phyloP scores from a whole-genome alignment of 2,888 invertebrate species.

The Sepiola atlantica region DNA sequence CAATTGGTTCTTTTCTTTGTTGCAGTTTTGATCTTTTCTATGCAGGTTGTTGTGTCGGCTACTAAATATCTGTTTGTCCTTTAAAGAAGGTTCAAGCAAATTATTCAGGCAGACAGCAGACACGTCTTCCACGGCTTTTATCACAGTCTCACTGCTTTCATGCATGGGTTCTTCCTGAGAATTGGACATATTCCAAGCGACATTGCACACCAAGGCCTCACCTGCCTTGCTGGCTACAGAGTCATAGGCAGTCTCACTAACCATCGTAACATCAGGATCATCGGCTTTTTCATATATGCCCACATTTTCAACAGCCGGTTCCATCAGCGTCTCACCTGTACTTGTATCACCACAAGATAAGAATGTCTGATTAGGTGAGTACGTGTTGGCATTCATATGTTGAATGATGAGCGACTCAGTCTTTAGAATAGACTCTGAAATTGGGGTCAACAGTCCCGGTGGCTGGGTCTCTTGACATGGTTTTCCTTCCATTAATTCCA shows the following conservation, averaged over 20 bases:
- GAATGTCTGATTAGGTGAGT: background rate
- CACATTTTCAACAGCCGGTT: conserved; percentile 34
- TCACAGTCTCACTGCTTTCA: conserved; percentile 42
- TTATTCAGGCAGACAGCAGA: conserved; percentile 43
- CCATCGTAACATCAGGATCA: background rate
- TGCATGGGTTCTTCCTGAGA: conserved; percentile 46
- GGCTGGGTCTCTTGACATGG: conserved; percentile 44
- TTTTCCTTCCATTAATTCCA: background rate
- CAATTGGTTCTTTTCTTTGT: background rate
- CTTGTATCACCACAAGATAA: background rate
- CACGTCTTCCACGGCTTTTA: conserved; percentile 15
- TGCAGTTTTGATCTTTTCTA: background rate
- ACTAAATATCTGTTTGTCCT: background rate
- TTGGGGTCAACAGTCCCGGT: background rate
- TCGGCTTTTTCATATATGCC: conserved; percentile 23
- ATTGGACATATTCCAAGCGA: background rate
- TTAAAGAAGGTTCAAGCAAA: background rate
- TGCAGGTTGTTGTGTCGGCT: background rate
- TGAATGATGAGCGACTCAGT: background rate
- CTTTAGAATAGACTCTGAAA: background rate
- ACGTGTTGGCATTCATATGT: background rate
- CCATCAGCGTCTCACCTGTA: background rate
- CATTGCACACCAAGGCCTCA: background rate
- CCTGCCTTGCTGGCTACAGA: background rate
- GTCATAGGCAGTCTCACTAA: background rate